Percentiles rank a stretch among this genome's conserved stretches.
phyloP scores from a whole-genome alignment of 1,140 invertebrate species.

The Tetranychus cinnabarinus region DNA sequence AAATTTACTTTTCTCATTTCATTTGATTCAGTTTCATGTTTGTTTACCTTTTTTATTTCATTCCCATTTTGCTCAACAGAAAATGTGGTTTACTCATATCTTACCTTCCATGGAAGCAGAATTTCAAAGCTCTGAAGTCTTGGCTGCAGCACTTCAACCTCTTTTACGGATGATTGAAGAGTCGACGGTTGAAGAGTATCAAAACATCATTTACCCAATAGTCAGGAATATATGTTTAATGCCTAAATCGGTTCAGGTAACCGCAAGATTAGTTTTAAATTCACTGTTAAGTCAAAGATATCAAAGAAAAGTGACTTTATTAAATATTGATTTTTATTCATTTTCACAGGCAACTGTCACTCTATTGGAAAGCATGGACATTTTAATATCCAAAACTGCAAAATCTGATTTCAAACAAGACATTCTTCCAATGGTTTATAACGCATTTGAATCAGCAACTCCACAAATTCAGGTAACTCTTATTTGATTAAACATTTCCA shows the following conservation, averaged over 20 bases:
- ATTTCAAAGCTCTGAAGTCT: slow-evolving; percentile 54
- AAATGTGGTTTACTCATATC: slow-evolving; percentile 81
- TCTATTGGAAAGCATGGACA: slow-evolving; percentile 68
- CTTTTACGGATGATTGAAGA: slow-evolving; percentile 67
- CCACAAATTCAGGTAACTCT: slow-evolving; percentile 60
- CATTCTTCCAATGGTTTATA: slow-evolving; percentile 64
- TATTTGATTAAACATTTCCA: background rate
- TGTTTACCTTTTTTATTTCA: too few relatives aligned
- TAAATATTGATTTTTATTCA: background rate
- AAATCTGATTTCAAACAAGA: slow-evolving; percentile 49
- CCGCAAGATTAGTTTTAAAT: background rate
- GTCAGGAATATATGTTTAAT: slow-evolving; percentile 52
- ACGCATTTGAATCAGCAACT: slow-evolving; percentile 66
- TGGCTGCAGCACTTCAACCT: slow-evolving; percentile 64
- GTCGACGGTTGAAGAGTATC: slow-evolving; percentile 54
- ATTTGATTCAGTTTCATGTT: too few relatives aligned
- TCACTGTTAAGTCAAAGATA: background rate
- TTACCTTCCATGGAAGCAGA: slow-evolving; percentile 70
- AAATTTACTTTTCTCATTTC: too few relatives aligned
- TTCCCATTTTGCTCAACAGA: slow-evolving; percentile 29
- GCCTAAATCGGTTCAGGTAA: slow-evolving; percentile 45
- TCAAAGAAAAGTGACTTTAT: background rate
- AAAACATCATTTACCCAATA: slow-evolving; percentile 49
- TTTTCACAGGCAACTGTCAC: slow-evolving; percentile 49
- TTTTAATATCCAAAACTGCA: slow-evolving; percentile 65